A percentile compares a stretch with the other conserved stretches of the same genome.
phyloP scores from a whole-genome alignment of 2,888 invertebrate species.

The Hecatera dysodea region DNA sequence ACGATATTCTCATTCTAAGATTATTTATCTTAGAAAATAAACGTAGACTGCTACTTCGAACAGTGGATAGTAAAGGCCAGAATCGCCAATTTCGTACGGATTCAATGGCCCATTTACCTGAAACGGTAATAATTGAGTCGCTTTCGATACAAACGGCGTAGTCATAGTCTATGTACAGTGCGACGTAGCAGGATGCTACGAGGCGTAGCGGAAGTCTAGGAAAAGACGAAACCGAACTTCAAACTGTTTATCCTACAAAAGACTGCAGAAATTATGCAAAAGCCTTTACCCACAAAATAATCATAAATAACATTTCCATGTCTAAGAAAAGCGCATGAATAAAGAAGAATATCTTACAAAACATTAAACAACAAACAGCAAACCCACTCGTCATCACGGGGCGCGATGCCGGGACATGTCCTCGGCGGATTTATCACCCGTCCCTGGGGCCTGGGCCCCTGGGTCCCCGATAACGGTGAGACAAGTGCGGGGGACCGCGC shows the following conservation, averaged over 20 bases:
- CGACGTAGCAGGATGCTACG: constrained; percentile 31
- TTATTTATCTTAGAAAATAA: not conserved
- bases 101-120: constrained; percentile 32
- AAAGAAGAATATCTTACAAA: constrained; percentile 42
- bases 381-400: constrained; percentile 54
- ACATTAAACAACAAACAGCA: constrained; percentile 39
- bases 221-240: not conserved
- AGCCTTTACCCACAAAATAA: constrained; percentile 4
- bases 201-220: constrained; percentile 15
- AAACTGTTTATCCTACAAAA: not conserved
- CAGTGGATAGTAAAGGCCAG: constrained; percentile 5
- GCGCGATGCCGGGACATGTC: constrained; percentile 51
- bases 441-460: constrained; percentile 42
- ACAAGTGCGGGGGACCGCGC: constrained; percentile 53
- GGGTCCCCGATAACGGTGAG: constrained; percentile 62
- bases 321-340: constrained; percentile 24
- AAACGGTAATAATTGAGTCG: constrained; percentile 30
- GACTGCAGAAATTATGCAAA: constrained; percentile 1
- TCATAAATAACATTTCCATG: constrained; percentile 16
- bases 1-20: not conserved
- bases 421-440: constrained; percentile 63
- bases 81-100: constrained; percentile 16
- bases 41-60: not conserved
- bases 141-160: constrained; percentile 38
- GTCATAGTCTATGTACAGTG: constrained; percentile 14